Base-by-base conservation (phyloP, 2,797 vertebrate species). In the Pteronotus mesoamericanus region DNA sequence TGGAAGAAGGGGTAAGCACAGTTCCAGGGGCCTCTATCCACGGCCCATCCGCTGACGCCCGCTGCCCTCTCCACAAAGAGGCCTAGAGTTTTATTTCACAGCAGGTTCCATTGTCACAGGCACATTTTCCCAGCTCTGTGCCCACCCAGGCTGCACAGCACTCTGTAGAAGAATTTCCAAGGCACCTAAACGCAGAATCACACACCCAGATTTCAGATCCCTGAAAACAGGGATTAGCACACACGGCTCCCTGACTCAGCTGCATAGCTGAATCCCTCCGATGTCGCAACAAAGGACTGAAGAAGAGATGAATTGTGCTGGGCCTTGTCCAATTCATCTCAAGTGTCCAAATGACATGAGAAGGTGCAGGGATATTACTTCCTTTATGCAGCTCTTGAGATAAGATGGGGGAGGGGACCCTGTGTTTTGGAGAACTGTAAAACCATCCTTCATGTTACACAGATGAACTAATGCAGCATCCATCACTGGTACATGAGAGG, bases 391-490 rank as follows among this genome's bases (percentile, higher is more conserved):
- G 80, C 74, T 89, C 82, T 66, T 82, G 68, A 91, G 92, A 88
- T 69, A 77, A 79, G 37, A 29, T 8, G 53, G 74, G 55, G 64
- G 37, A 15, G 26, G 34, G 11, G 32, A 53, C 74, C 48, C 10
- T 8, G 6, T 19, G 0, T 87, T 39, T 26, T 46, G 39, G 75
- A 92, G 69, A 55, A 51, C 77, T 78, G 48, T 57, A 90, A 84
- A 83, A 72, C 19, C 93, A 34, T 91, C 80, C 53, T 37, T 97
- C 69, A 21, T 7, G 84, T 66, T 10, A 61, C 61, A 89, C 59
- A 6, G 89, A 90, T 94, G 92, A 97, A 64, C 44, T 72, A 96
- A 94, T 68, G 85, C 0, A 1, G 83, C 95, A 91, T 93, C 95
- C 46, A 9, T 94, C 95, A 94, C 37, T 16, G 68, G 69, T 34